These are phyloP conservation scores for Amphipyra berbera DNA, from an alignment of 2,888 invertebrate species.

Conservation along the genomic window DNA sequence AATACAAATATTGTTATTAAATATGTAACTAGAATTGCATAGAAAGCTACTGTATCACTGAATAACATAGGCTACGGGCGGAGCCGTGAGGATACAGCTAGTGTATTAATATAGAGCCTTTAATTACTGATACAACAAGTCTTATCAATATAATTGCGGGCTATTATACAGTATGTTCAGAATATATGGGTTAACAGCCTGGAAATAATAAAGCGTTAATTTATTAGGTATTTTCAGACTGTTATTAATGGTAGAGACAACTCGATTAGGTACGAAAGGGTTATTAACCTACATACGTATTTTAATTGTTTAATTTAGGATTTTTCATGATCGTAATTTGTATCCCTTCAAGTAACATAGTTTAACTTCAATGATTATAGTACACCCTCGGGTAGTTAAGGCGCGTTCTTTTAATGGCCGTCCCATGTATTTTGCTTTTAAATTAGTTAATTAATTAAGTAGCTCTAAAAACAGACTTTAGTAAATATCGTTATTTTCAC, in stretches of 20 bases:
- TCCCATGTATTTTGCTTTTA: slow-evolving; percentile 1
- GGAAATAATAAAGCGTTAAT: slow-evolving; percentile 4
- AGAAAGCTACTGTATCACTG: too few relatives aligned
- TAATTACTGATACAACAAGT: not conserved
- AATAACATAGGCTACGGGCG: too few relatives aligned
- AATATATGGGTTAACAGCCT: not conserved
- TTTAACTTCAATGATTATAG: too few relatives aligned
- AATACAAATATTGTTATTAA: too few relatives aligned
- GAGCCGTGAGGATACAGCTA: too few relatives aligned
- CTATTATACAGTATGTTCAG: not conserved
- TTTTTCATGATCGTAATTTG: too few relatives aligned
- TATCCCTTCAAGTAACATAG: too few relatives aligned
- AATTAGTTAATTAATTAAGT: slow-evolving; percentile 17
- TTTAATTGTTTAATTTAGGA: too few relatives aligned
- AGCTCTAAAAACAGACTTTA: slow-evolving; percentile 1
- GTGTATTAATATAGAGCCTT: not conserved
- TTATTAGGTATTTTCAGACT: not conserved
- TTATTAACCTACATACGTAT: slow-evolving; percentile 1
- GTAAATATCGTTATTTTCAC: not conserved
- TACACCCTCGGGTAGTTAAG: slow-evolving; percentile 9
- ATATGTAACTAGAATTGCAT: too few relatives aligned
- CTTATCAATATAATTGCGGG: slow-evolving; percentile 7
- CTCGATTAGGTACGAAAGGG: not conserved
- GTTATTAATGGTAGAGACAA: slow-evolving; percentile 1
- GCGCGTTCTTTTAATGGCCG: not conserved